These are phyloP conservation scores for Lepidonotus clava DNA, from an alignment of 2,888 invertebrate genomes.

Conservation along the genomic window DNA sequence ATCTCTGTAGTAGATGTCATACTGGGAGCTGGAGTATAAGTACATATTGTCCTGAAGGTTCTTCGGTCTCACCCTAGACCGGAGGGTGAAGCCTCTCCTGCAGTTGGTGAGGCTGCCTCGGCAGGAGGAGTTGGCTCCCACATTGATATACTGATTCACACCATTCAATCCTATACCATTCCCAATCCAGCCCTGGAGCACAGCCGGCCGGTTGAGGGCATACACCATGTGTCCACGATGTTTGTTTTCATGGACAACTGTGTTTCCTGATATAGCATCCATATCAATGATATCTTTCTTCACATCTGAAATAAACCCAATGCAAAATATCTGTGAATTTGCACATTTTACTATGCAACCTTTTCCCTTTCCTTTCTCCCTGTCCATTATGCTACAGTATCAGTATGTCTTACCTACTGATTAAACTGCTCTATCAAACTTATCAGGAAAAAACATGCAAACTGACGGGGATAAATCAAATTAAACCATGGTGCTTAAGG, in stretches of 20 bases:
- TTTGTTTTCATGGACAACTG: conserved; percentile 31
- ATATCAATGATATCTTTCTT: conserved; percentile 49
- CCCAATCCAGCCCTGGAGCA: conserved; percentile 58
- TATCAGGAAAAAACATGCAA: no score
- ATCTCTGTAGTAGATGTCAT: conserved; percentile 75
- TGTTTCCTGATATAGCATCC: conserved; percentile 37
- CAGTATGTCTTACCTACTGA: no score
- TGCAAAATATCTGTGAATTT: no score
- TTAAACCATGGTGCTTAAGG: no score
- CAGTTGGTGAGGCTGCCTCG: conserved; percentile 76
- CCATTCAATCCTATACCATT: conserved; percentile 70
- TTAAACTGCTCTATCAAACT: no score
- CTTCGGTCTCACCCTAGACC: conserved; percentile 71
- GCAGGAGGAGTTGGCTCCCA: conserved; percentile 74
- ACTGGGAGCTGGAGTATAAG: conserved; percentile 76
- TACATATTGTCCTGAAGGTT: conserved; percentile 73
- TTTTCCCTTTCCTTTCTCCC: no score
- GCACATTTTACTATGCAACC: no score
- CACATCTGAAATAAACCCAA: conserved; percentile 41
- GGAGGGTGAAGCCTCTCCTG: conserved; percentile 74
- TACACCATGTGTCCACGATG: conserved; percentile 37
- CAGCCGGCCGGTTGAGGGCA: conserved; percentile 43
- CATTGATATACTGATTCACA: conserved; percentile 74
- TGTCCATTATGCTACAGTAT: no score
- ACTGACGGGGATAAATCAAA: no score